Evolutionary conservation across 2,888 invertebrate genomes (phyloP).

Genomic region (Brassicogethes aeneus): DNA sequence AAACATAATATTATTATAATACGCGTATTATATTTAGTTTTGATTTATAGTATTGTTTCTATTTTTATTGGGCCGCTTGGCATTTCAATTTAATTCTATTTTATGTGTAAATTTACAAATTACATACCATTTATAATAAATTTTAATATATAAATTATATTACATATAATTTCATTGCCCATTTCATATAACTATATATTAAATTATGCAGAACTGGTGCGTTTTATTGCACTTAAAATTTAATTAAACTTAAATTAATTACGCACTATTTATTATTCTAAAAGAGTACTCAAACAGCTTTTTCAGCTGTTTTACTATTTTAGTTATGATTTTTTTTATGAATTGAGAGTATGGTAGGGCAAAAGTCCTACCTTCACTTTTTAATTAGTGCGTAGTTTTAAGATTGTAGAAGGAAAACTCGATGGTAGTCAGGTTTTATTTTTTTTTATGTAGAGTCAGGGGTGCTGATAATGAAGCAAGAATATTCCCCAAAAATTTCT

Average conservation of each 20-base stretch:
- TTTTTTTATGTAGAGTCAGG: too few species aligned
- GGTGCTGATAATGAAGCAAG: too few species aligned
- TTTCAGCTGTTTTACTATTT: too few species aligned
- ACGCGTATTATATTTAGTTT: not conserved
- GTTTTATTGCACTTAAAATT: not conserved
- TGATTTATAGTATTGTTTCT: not conserved
- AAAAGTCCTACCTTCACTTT: too few species aligned
- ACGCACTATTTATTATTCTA: not conserved
- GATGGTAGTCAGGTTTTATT: too few species aligned
- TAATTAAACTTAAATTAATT: not conserved
- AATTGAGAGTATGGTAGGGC: too few species aligned
- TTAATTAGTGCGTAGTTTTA: too few species aligned
- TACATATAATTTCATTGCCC: not conserved
- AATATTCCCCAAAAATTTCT: too few species aligned
- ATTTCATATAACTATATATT: not conserved
- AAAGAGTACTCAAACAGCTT: too few species aligned
- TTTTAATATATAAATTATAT: not conserved
- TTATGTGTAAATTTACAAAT: constrained; percentile 1
- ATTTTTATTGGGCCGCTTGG: not conserved
- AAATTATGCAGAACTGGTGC: not conserved
- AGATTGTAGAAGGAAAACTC: too few species aligned
- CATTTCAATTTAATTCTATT: not conserved
- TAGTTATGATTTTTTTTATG: too few species aligned
- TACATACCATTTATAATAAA: not conserved
- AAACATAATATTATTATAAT: not conserved